phyloP scores from a whole-genome alignment of 2,797 vertebrate species.

The Chaunax sp. region DNA sequence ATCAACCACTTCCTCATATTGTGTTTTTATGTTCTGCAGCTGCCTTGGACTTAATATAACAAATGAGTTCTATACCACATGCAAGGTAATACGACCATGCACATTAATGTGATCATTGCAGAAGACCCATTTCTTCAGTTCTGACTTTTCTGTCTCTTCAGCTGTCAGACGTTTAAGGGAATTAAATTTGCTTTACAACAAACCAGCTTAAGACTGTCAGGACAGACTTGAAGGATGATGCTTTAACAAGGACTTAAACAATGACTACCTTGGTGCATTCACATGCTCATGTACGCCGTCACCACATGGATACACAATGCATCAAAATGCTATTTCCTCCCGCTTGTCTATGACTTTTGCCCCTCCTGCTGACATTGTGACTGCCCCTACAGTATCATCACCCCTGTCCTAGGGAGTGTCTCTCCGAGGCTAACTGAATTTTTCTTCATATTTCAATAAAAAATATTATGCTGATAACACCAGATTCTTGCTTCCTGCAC shows the following conservation, averaged over 20 bases:
- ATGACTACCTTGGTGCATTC: slow-evolving; percentile 39
- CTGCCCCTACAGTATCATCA: slow-evolving; percentile 81
- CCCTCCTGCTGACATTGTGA: slow-evolving; percentile 73
- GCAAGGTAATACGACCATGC: slow-evolving; percentile 15
- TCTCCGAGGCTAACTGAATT: slow-evolving; percentile 83
- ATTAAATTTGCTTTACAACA: slow-evolving; percentile 32
- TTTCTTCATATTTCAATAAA: slow-evolving; percentile 93
- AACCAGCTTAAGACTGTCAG: neutral
- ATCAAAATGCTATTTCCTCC: slow-evolving; percentile 78
- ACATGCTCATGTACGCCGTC: slow-evolving; percentile 42
- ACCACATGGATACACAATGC: slow-evolving; percentile 36
- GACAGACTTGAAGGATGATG: slow-evolving; percentile 12
- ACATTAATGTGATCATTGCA: slow-evolving; percentile 37
- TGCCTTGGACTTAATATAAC: slow-evolving; percentile 77
- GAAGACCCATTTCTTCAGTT: slow-evolving; percentile 11
- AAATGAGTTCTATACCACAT: slow-evolving; percentile 17
- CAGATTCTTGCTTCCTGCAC: slow-evolving; percentile 51
- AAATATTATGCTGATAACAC: slow-evolving; percentile 83
- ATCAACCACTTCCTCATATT: slow-evolving; percentile 56
- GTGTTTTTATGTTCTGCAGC: slow-evolving; percentile 75
- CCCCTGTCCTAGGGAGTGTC: slow-evolving; percentile 82
- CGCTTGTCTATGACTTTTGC: slow-evolving; percentile 80
- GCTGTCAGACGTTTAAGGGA: neutral
- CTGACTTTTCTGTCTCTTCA: slow-evolving; percentile 20
- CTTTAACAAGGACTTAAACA: slow-evolving; percentile 30